These are phyloP conservation scores for Arrhopalites spinosus DNA, from an alignment of 2,888 invertebrate genomes.

Conservation along the genomic window DNA sequence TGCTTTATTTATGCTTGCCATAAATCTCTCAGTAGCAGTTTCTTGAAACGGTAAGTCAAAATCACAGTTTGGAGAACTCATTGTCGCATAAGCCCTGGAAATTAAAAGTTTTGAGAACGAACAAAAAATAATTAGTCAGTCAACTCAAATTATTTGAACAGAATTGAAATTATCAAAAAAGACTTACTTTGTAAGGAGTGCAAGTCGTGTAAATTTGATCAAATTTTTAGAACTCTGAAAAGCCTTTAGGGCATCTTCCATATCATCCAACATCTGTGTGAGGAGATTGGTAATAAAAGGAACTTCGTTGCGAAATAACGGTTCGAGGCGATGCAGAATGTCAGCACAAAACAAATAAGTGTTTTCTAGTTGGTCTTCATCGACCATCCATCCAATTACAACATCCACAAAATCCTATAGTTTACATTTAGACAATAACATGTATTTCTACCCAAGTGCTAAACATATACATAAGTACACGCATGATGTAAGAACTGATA, in stretches of 20 bases:
- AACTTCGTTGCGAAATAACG: conserved; percentile 42
- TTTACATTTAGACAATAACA: background rate
- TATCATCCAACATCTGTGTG: conserved; percentile 27
- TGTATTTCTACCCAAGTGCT: background rate
- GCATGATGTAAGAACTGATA: no score
- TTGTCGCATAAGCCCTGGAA: conserved; percentile 30
- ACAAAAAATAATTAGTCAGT: background rate
- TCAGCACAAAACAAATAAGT: conserved; percentile 41
- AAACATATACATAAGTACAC: no score
- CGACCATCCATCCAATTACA: conserved; percentile 54
- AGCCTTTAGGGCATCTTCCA: conserved; percentile 26
- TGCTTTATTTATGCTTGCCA: conserved; percentile 16
- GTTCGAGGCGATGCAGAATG: conserved; percentile 40
- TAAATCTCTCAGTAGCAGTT: conserved; percentile 15
- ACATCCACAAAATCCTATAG: conserved; percentile 53
- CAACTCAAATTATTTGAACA: background rate
- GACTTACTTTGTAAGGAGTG: conserved; percentile 27
- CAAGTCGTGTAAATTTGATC: conserved; percentile 8
- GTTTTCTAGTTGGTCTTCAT: conserved; percentile 31
- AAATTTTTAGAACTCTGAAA: conserved; percentile 14
- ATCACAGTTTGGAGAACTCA: conserved; percentile 5
- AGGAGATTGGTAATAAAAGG: conserved; percentile 32
- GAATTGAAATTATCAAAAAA: background rate
- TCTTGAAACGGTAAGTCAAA: background rate
- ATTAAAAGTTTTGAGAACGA: background rate